Base-by-base conservation (phyloP, 1,140 invertebrate genomes). In the Melitaea cinxia region DNA sequence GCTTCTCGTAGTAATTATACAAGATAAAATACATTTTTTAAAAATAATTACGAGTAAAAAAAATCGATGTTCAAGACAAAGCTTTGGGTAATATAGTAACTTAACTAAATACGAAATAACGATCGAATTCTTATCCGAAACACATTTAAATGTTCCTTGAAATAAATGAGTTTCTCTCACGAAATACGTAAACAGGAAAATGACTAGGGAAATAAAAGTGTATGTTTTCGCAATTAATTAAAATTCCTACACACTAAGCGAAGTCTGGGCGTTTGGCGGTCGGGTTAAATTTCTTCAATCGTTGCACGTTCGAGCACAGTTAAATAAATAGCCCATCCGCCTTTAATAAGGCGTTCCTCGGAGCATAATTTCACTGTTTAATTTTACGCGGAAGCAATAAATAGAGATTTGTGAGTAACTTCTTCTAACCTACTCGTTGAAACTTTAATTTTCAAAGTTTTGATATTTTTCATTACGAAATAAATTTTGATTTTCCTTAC, bases 221-320 rank as follows among this genome's bases (percentile, higher is more conserved):
- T 76, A 68, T 67, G 71, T 81, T 75, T 80, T 77, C 72, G 72
- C 73, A 76, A 80, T 81, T 73, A 75, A 83, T 80, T 83, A 83
- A 83, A 84, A 77, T 79, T 74, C 81, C 69, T 75, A 74, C 68
- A 71, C 72, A 60, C 53, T 37, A 54, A 42, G 59, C 47, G 59
- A 42, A 42, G 37, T 62, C n/a, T 59, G 28, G 70, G 72, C 71
- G 72, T 72, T 80, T 75, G 65, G 56, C 60, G 64, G 45, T 59
- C 56, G 70, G 71, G 75, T 77, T 81, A 80, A 85, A 77, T 80
- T 73, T 67, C 72, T 74, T 77, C 77, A 82, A 80, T 82, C 75
- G 77, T 75, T 55, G 17, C 37, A 42, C 37, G n/a, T 17, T 4
- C 33, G 19, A 55, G 33, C 15, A 37, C 53, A 21, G 30, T 59